A percentile compares a stretch with the other conserved stretches of the same genome.
These are phyloP conservation scores for Xiphophorus birchmanni DNA, from an alignment of 2,797 vertebrate genomes.

Conservation along the genomic window DNA sequence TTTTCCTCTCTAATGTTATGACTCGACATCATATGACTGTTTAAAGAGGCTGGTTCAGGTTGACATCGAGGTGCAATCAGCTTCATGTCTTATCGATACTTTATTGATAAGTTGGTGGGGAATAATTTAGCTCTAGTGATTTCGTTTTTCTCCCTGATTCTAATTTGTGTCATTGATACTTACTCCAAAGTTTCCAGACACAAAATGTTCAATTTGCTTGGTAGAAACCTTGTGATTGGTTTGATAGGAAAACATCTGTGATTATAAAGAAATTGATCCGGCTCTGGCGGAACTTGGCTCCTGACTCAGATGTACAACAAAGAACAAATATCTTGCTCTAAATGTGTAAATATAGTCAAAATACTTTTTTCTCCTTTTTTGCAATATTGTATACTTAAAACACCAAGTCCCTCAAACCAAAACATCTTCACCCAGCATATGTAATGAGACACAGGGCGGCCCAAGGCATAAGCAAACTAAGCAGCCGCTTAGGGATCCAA, in stretches of 20 bases:
- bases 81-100: conserved; percentile 8
- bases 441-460: no score
- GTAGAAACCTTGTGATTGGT: conserved; percentile 20
- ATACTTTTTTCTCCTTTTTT: background rate
- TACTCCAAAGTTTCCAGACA: conserved; percentile 27
- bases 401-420: background rate
- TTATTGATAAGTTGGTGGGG: conserved; percentile 15
- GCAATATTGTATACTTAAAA: background rate
- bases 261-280: conserved; percentile 28
- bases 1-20: conserved; percentile 12
- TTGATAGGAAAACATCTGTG: conserved; percentile 22
- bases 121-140: conserved; percentile 23
- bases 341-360: background rate
- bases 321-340: background rate
- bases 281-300: background rate
- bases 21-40: conserved; percentile 14
- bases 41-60: conserved; percentile 34
- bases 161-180: conserved; percentile 29
- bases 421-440: background rate
- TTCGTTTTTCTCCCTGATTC: background rate
- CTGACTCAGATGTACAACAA: background rate
- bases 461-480: no score
- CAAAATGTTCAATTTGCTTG: conserved; percentile 35
- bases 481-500: no score
- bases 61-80: conserved; percentile 34